Conservation (phyloP, 2,113 vertebrate genomes). For the Falcunculus frontatus region DNA sequence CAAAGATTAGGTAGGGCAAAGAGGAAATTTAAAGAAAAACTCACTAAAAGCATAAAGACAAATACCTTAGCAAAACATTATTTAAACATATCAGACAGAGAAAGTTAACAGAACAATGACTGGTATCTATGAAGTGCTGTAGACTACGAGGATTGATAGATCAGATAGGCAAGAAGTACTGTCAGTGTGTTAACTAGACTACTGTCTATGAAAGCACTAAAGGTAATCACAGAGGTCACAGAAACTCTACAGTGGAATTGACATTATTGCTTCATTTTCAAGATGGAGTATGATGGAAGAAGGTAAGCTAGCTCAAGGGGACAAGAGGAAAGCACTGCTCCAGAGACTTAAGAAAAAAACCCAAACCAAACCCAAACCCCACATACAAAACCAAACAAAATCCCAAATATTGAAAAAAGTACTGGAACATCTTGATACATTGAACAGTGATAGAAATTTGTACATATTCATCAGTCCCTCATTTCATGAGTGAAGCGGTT, state of each 20-base stretch:
- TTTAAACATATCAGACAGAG: background rate
- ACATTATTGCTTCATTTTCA: background rate
- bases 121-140: background rate
- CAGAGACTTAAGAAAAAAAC: background rate
- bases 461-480: background rate
- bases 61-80: background rate
- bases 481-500: background rate
- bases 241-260: background rate
- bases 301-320: background rate
- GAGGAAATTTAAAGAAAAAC: slow-evolving; percentile 15
- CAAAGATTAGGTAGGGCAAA: background rate
- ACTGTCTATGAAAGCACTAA: background rate
- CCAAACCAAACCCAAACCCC: background rate
- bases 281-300: background rate
- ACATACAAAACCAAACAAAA: background rate
- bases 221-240: background rate
- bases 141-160: background rate
- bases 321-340: background rate
- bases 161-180: background rate
- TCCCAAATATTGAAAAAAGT: background rate
- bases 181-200: background rate
- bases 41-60: background rate
- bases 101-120: background rate
- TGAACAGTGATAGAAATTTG: background rate
- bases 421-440: background rate